Evolutionary conservation across 2,113 vertebrate species (phyloP).

Genomic region (Nansenia antarctica): DNA sequence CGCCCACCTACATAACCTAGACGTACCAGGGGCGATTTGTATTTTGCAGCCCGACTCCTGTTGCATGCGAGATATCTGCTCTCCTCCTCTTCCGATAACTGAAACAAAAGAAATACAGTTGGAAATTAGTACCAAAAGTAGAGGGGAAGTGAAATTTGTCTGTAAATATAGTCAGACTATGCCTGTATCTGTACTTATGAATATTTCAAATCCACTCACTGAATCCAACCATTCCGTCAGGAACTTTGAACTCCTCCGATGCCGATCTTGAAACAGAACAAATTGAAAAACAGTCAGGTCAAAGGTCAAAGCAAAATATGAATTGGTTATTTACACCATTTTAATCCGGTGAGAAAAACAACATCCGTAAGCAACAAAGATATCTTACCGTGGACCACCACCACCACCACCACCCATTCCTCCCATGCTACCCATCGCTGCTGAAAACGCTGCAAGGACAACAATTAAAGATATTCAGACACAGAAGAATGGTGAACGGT

Average conservation of each 20-base stretch:
- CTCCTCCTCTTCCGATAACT: constrained; percentile 99
- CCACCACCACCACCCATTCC: constrained; percentile 84
- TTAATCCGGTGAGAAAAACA: too few relatives aligned
- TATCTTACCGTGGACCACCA: constrained; percentile 32
- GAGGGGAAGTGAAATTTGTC: neutral
- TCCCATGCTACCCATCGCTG: constrained; percentile 76
- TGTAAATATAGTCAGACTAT: too few relatives aligned
- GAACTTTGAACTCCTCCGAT: constrained; percentile 98
- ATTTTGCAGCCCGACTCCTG: constrained; percentile 99
- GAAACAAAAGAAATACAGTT: constrained; percentile 25
- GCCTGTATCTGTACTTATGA: neutral
- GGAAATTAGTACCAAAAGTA: neutral
- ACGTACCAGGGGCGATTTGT: constrained; percentile 95
- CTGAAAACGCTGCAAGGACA: constrained; percentile 82
- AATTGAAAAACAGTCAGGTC: too few relatives aligned
- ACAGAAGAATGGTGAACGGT: neutral
- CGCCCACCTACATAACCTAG: too few relatives aligned
- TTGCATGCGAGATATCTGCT: constrained; percentile 96
- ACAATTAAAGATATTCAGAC: neutral
- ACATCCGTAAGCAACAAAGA: too few relatives aligned
- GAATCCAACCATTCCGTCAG: constrained; percentile 99
- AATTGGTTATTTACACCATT: too few relatives aligned
- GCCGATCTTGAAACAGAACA: too few relatives aligned
- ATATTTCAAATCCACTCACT: constrained; percentile 81
- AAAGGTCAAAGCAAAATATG: too few relatives aligned